Evolutionary conservation across 2,888 invertebrate species (phyloP).

Genomic region (Sceliomorpha sp.): DNA sequence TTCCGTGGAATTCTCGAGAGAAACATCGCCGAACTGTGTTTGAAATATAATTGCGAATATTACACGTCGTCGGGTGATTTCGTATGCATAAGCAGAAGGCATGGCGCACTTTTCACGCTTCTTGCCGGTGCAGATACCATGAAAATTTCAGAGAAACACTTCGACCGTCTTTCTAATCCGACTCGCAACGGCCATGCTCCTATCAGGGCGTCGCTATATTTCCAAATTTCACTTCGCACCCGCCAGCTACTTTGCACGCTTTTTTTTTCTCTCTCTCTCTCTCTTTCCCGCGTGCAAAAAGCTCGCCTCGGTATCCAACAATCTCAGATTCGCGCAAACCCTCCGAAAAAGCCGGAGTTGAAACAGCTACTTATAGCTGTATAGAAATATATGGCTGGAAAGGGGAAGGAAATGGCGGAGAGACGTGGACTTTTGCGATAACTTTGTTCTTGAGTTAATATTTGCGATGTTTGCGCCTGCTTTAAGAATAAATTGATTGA

Average conservation of each 20-base stretch:
- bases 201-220: conserved; percentile 42
- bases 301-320: conserved; percentile 38
- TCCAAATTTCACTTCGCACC: conserved; percentile 45
- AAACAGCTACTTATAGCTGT: conserved; percentile 44
- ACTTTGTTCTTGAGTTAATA: too few relatives aligned
- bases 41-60: conserved; percentile 35
- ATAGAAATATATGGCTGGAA: conserved; percentile 41
- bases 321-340: conserved; percentile 41
- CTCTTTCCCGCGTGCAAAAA: too few relatives aligned
- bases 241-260: conserved; percentile 35
- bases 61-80: conserved; percentile 23
- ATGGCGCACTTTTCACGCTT: conserved; percentile 13
- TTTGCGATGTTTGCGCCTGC: too few relatives aligned
- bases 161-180: conserved; percentile 42
- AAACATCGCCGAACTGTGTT: conserved; percentile 15
- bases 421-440: conserved; percentile 14
- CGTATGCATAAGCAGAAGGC: conserved; percentile 46
- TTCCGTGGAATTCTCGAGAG: conserved; percentile 9
- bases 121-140: conserved; percentile 14
- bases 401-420: not conserved
- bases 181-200: conserved; percentile 30
- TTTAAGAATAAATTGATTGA: too few relatives aligned
- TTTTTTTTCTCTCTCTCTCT: too few relatives aligned
- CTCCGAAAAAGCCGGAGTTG: conserved; percentile 28
- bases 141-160: conserved; percentile 37